A percentile compares a stretch with the other conserved stretches of the same genome.
These are phyloP conservation scores for Ceyx margarethae DNA, from an alignment of 2,113 vertebrate species.

Conservation along the genomic window DNA sequence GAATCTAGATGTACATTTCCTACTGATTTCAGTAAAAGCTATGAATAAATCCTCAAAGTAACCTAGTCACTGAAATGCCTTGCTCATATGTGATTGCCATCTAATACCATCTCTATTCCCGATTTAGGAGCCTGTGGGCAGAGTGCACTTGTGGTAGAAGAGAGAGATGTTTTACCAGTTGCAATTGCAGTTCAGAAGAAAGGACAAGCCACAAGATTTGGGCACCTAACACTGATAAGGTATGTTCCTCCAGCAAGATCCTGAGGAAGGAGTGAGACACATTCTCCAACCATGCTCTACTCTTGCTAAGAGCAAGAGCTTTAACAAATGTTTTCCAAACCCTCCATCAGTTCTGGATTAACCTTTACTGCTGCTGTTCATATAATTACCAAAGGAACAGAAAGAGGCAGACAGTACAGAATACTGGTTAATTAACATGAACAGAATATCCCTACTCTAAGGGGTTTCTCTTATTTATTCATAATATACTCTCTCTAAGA, in stretches of 20 bases:
- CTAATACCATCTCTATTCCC: background rate
- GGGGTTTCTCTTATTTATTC: background rate
- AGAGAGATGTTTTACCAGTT: background rate
- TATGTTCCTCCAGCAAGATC: background rate
- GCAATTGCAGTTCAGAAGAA: background rate
- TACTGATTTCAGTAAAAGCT: background rate
- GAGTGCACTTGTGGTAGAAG: background rate
- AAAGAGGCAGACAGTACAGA: background rate
- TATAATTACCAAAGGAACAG: background rate
- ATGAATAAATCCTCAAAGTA: constrained; percentile 30
- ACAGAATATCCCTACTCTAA: background rate
- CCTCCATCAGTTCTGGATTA: background rate
- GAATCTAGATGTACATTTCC: background rate
- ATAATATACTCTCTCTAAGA: background rate
- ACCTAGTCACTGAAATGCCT: background rate
- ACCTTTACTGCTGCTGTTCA: background rate
- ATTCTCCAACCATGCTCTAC: background rate
- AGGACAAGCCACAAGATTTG: background rate
- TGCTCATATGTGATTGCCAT: background rate
- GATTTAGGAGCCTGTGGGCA: background rate
- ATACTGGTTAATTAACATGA: background rate
- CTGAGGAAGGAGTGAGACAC: background rate
- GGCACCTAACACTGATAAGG: background rate
- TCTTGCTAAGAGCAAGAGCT: background rate
- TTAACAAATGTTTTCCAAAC: background rate